Percentiles rank a stretch among this genome's conserved stretches.
Evolutionary conservation across 2,797 vertebrate genomes (phyloP).

Genomic region (Fistularia tabacaria): DNA sequence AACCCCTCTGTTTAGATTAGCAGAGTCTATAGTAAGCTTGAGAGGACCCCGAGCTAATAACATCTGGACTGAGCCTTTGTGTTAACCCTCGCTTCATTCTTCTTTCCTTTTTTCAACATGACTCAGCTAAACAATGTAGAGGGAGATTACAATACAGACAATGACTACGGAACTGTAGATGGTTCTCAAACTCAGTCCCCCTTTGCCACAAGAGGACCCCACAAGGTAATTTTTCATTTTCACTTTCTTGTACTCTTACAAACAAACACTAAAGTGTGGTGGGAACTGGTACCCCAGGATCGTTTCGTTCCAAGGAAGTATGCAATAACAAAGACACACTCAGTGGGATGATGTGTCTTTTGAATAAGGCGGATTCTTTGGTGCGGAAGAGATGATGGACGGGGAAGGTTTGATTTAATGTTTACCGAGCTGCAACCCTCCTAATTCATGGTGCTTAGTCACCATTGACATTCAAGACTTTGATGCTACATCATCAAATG

Average conservation of each 20-base stretch:
- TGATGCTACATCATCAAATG: no score
- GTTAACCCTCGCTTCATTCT: slow-evolving; percentile 71
- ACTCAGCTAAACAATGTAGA: slow-evolving; percentile 89
- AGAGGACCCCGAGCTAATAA: slow-evolving; percentile 60
- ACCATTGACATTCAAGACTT: no score
- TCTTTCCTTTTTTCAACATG: slow-evolving; percentile 75
- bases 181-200: slow-evolving; percentile 83
- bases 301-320: slow-evolving; percentile 51
- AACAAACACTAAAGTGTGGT: slow-evolving; percentile 7
- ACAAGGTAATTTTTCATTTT: slow-evolving; percentile 83
- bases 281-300: slow-evolving; percentile 46
- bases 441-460: no score
- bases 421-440: not conserved
- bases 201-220: slow-evolving; percentile 76
- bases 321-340: slow-evolving; percentile 63
- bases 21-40: slow-evolving; percentile 67
- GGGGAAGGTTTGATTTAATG: not conserved
- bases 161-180: slow-evolving; percentile 85
- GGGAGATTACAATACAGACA: slow-evolving; percentile 86
- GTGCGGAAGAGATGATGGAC: slow-evolving; percentile 45
- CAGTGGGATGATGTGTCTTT: slow-evolving; percentile 57
- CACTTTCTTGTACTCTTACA: slow-evolving; percentile 30
- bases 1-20: slow-evolving; percentile 77
- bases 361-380: slow-evolving; percentile 6
- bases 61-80: slow-evolving; percentile 59